phyloP scores from a whole-genome alignment of 2,113 vertebrate genomes.

The Neoarius graeffei region DNA sequence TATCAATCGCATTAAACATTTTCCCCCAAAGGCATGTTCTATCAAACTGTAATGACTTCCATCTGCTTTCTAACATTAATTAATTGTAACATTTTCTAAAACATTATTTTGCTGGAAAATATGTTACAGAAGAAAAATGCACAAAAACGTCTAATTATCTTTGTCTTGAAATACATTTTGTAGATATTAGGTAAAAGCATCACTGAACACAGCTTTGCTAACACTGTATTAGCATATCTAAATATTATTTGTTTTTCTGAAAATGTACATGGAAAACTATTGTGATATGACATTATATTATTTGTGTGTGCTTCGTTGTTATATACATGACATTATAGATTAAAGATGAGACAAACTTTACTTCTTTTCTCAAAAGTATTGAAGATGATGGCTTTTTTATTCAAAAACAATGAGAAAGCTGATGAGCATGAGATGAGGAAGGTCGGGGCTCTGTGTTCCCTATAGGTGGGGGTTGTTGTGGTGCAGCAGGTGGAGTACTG shows the following conservation, averaged over 20 bases:
- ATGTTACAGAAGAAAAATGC: background rate
- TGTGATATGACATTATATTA: background rate
- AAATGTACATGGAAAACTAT: background rate
- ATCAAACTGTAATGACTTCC: background rate
- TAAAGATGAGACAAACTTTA: background rate
- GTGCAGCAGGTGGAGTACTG: slow-evolving; percentile 50
- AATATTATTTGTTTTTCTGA: background rate
- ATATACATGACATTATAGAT: background rate
- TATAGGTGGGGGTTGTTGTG: slow-evolving; percentile 36
- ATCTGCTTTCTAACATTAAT: background rate
- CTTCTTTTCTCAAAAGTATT: background rate
- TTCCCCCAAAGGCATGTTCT: background rate
- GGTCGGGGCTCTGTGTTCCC: slow-evolving; percentile 45
- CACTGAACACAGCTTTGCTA: background rate
- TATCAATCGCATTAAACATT: background rate
- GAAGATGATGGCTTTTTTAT: background rate
- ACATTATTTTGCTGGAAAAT: background rate
- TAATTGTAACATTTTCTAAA: background rate
- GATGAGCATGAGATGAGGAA: slow-evolving; percentile 29
- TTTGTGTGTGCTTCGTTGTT: background rate
- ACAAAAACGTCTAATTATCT: background rate
- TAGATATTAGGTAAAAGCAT: background rate
- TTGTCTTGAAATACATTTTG: background rate
- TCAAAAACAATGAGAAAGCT: background rate
- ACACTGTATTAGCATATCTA: background rate